phyloP scores from a whole-genome alignment of 53 echinoderm and acorn worm genomes.

The Apostichopus leukothele region DNA sequence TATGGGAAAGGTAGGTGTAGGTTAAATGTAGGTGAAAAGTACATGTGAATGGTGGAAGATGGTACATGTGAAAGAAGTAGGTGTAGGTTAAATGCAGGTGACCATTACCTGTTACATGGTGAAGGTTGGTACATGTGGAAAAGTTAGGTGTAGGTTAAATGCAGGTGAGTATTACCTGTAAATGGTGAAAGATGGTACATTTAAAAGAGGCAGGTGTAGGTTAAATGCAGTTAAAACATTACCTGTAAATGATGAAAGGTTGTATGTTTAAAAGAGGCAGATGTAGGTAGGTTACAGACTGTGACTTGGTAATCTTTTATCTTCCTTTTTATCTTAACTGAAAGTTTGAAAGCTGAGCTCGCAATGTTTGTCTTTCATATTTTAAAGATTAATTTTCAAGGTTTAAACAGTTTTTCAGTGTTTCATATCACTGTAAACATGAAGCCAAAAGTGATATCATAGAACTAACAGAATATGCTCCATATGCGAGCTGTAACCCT shows the following conservation, averaged over 20 bases:
- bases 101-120: not conserved
- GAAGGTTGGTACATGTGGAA: not conserved
- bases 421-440: too few relatives aligned
- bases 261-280: not conserved
- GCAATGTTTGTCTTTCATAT: too few relatives aligned
- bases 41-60: not conserved
- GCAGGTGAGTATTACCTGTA: too few relatives aligned
- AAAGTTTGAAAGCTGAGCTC: too few relatives aligned
- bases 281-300: not conserved
- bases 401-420: too few relatives aligned
- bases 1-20: not conserved
- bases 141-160: too few relatives aligned
- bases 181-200: too few relatives aligned
- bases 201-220: not conserved
- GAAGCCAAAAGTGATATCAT: too few relatives aligned
- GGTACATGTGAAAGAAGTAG: not conserved
- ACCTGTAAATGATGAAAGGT: not conserved
- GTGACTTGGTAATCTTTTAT: not conserved
- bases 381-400: too few relatives aligned
- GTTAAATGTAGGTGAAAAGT: not conserved
- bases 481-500: too few relatives aligned
- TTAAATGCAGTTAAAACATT: not conserved
- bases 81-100: not conserved
- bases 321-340: too few relatives aligned
- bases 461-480: too few relatives aligned